A percentile compares a stretch with the other conserved stretches of the same genome.
Evolutionary conservation across 2,888 invertebrate species (phyloP).

Genomic region (Drosophila helvetica): DNA sequence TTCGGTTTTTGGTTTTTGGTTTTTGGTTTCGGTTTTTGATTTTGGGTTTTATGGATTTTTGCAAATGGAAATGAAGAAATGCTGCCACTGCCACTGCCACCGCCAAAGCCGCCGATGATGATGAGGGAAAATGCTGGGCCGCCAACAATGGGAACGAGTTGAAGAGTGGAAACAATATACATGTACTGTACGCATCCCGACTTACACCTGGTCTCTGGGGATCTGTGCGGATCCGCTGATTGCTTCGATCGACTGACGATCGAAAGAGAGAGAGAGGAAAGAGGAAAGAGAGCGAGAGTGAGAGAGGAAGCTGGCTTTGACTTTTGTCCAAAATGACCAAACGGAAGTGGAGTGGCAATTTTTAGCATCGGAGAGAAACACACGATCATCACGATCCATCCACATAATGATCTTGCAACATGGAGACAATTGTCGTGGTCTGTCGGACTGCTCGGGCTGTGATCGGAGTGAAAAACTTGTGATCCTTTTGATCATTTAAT

Average conservation of each 20-base stretch:
- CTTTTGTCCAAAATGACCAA: conserved; percentile 33
- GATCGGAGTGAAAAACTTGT: conserved; percentile 63
- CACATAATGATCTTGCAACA: not conserved
- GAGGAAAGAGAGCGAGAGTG: not conserved
- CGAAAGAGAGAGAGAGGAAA: conserved; percentile 9
- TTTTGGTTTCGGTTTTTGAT: conserved; percentile 14
- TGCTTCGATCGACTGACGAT: conserved; percentile 43
- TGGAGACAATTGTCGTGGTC: not conserved
- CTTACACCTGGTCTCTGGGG: conserved; percentile 51
- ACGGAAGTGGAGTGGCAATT: conserved; percentile 70
- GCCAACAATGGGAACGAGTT: conserved; percentile 66
- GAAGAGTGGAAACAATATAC: conserved; percentile 52
- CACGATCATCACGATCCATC: conserved; percentile 11
- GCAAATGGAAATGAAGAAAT: conserved; percentile 53
- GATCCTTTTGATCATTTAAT: conserved; percentile 82
- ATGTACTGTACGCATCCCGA: conserved; percentile 29
- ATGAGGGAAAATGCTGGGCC: conserved; percentile 49
- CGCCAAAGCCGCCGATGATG: conserved; percentile 35
- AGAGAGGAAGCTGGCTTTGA: conserved; percentile 7
- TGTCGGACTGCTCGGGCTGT: not conserved
- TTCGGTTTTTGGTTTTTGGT: conserved; percentile 28
- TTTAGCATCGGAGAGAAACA: not conserved
- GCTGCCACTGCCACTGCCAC: conserved; percentile 42
- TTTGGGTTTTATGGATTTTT: conserved; percentile 34
- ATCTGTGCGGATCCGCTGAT: not conserved